phyloP scores from a whole-genome alignment of 1,140 invertebrate genomes.

The Polyergus mexicanus region DNA sequence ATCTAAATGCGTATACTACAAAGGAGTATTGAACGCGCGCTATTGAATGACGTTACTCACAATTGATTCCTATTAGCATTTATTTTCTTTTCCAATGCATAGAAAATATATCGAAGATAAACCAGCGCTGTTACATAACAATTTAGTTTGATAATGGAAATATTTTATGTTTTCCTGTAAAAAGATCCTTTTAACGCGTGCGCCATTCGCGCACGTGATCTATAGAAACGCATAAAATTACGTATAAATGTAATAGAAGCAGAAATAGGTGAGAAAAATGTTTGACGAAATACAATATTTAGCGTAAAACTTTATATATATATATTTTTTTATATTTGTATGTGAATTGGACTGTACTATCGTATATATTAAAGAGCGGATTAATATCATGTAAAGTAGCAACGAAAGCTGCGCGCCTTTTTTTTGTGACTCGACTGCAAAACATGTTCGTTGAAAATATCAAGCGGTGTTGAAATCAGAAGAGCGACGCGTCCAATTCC shows the following conservation, averaged over 20 bases:
- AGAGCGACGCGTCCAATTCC: conserved; percentile 9
- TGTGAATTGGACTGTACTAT: background rate
- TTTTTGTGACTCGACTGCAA: background rate
- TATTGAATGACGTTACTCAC: background rate
- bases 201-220: no score
- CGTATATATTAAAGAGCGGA: conserved; percentile 19
- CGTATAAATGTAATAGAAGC: background rate
- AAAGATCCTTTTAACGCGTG: background rate
- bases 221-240: background rate
- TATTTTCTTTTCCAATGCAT: conserved; percentile 33
- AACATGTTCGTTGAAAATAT: conserved; percentile 52
- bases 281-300: background rate
- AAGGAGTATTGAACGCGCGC: conserved; percentile 1
- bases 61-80: conserved; percentile 38
- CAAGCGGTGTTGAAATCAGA: conserved; percentile 35
- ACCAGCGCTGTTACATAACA: background rate
- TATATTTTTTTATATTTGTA: no score
- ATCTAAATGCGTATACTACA: background rate
- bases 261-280: background rate
- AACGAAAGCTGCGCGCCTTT: background rate
- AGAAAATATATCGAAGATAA: conserved; percentile 33
- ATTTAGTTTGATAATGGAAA: background rate
- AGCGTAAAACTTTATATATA: background rate
- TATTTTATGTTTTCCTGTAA: background rate
- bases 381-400: conserved; percentile 38